These are phyloP conservation scores for Tringa solitaria DNA, from an alignment of 2,113 vertebrate genomes.

Conservation along the genomic window DNA sequence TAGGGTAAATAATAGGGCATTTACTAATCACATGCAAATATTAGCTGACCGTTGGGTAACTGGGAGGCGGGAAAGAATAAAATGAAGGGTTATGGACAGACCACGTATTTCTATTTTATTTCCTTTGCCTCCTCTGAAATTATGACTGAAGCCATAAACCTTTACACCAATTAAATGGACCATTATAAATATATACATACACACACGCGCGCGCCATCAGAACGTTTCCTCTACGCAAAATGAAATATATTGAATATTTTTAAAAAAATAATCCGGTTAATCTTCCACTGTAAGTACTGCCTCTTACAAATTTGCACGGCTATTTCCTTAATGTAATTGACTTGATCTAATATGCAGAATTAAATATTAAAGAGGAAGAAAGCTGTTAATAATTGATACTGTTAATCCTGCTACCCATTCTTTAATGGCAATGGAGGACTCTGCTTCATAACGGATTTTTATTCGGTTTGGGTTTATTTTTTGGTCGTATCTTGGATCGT, in stretches of 20 bases:
- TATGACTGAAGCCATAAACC: constrained; percentile 36
- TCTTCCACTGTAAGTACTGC: constrained; percentile 49
- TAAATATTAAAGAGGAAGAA: constrained; percentile 78
- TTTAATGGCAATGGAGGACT: constrained; percentile 49
- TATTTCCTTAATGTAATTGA: constrained; percentile 71
- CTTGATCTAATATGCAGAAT: constrained; percentile 70
- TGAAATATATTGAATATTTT: constrained; percentile 37
- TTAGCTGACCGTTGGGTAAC: background rate
- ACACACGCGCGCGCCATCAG: background rate
- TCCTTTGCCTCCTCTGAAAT: constrained; percentile 29
- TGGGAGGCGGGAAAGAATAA: background rate
- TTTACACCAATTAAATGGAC: constrained; percentile 36
- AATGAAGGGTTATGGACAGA: background rate
- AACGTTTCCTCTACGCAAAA: constrained; percentile 1
- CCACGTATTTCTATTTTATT: constrained; percentile 5
- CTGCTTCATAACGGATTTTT: background rate
- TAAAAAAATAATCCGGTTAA: constrained; percentile 16
- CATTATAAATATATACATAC: constrained; percentile 1
- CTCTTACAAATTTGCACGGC: constrained; percentile 57
- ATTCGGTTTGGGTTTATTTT: background rate
- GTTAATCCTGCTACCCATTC: constrained; percentile 64
- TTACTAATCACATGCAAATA: constrained; percentile 12
- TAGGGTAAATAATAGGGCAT: background rate
- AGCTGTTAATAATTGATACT: constrained; percentile 79
- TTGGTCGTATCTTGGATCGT: background rate